Evolutionary conservation across 2,888 invertebrate genomes (phyloP).

Genomic region (Coronaproctus castanopsis): DNA sequence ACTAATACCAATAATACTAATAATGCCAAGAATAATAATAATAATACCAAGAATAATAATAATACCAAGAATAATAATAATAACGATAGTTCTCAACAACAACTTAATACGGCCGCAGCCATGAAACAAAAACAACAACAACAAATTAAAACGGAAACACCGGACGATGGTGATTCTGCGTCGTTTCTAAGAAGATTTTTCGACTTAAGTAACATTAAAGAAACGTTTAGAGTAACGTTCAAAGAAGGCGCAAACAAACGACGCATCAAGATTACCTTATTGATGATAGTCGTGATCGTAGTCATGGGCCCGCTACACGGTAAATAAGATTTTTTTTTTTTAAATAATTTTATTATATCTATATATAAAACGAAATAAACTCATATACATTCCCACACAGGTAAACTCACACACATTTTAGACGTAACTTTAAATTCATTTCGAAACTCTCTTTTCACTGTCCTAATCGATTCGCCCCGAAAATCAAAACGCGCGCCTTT

Average conservation of each 20-base stretch:
- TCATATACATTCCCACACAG: too few relatives aligned
- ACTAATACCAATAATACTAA: too few relatives aligned
- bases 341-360: background rate
- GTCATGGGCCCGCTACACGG: slow-evolving; percentile 71
- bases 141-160: slow-evolving; percentile 1
- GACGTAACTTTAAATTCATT: too few relatives aligned
- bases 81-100: too few relatives aligned
- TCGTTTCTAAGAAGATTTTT: slow-evolving; percentile 46
- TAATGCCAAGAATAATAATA: too few relatives aligned
- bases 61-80: too few relatives aligned
- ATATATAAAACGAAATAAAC: too few relatives aligned
- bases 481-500: too few relatives aligned
- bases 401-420: too few relatives aligned
- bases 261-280: slow-evolving; percentile 47
- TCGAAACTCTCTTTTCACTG: too few relatives aligned
- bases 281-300: slow-evolving; percentile 62
- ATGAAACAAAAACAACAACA: background rate
- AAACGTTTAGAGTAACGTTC: slow-evolving; percentile 60
- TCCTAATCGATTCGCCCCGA: too few relatives aligned
- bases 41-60: too few relatives aligned
- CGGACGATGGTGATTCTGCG: slow-evolving; percentile 27
- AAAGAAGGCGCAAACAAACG: slow-evolving; percentile 54
- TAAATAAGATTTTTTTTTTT: slow-evolving; percentile 29
- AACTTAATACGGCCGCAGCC: slow-evolving; percentile 23
- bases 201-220: slow-evolving; percentile 50